Conservation (phyloP, 2,888 invertebrate genomes). For the Eupithecia subumbrata region DNA sequence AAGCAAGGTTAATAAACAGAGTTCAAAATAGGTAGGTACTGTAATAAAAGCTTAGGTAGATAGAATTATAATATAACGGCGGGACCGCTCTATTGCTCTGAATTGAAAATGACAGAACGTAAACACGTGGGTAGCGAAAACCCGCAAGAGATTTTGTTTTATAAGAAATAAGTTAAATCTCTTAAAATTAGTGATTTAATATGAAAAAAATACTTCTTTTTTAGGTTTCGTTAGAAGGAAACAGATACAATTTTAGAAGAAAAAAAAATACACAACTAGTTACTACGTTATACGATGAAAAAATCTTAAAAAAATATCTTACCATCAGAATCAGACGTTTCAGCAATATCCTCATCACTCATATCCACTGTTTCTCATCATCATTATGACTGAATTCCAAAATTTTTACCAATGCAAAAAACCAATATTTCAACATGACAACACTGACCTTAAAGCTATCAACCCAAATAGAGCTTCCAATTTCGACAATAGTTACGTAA, state of each 20-base stretch:
- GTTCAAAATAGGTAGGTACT: neutral
- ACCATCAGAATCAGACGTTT: constrained; percentile 34
- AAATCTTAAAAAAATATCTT: neutral
- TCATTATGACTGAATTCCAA: constrained; percentile 29
- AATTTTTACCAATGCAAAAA: constrained; percentile 28
- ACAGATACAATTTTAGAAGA: too few relatives aligned
- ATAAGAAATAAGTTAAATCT: too few relatives aligned
- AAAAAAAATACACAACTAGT: too few relatives aligned
- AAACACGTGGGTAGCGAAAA: neutral
- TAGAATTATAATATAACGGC: neutral
- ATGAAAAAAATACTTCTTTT: too few relatives aligned
- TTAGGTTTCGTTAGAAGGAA: too few relatives aligned
- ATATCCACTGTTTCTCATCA: constrained; percentile 18
- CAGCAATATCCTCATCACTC: constrained; percentile 28
- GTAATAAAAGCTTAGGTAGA: too few relatives aligned
- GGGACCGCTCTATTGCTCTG: neutral
- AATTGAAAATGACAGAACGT: neutral
- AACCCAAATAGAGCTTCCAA: constrained; percentile 1
- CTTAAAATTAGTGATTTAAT: too few relatives aligned
- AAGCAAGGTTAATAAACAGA: neutral
- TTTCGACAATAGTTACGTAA: constrained; percentile 9
- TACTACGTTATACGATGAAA: too few relatives aligned
- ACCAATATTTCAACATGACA: constrained; percentile 19
- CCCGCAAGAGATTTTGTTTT: too few relatives aligned
- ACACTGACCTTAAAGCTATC: neutral